Evolutionary conservation across 2,888 invertebrate species (phyloP).

Genomic region (Autographa pulchrina): DNA sequence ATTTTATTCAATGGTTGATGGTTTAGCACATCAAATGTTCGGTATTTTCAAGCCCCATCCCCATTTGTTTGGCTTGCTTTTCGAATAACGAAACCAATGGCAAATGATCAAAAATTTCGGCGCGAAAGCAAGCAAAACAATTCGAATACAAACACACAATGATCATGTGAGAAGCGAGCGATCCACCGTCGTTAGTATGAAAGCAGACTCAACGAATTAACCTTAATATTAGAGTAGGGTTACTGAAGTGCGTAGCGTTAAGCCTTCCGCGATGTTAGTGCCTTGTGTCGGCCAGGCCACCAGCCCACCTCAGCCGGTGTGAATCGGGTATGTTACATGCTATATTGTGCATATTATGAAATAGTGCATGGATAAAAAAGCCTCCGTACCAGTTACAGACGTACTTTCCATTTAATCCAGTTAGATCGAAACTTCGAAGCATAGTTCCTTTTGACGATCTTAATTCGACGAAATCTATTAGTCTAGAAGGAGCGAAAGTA

Average conservation of each 20-base stretch:
- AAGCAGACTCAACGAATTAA: constrained; percentile 83
- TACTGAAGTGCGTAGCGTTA: constrained; percentile 75
- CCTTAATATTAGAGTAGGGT: constrained; percentile 72
- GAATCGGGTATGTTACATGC: constrained; percentile 87
- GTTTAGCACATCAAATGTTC: background rate
- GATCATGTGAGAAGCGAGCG: constrained; percentile 87
- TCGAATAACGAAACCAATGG: constrained; percentile 48
- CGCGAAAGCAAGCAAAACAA: constrained; percentile 88
- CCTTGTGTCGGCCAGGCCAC: constrained; percentile 66
- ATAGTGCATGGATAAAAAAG: constrained; percentile 69
- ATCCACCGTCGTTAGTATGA: constrained; percentile 77
- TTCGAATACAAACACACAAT: constrained; percentile 84
- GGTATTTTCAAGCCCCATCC: background rate
- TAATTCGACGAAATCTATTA: constrained; percentile 47
- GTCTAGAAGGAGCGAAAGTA: constrained; percentile 27
- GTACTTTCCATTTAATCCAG: constrained; percentile 26
- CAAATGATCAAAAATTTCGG: constrained; percentile 61
- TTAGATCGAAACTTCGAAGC: constrained; percentile 43
- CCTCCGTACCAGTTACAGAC: constrained; percentile 38
- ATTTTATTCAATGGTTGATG: background rate
- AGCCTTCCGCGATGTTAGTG: constrained; percentile 80
- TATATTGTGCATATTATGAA: constrained; percentile 74
- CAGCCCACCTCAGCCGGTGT: constrained; percentile 81
- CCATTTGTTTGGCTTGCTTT: constrained; percentile 55
- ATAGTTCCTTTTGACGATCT: constrained; percentile 34